Conservation (phyloP, 2,888 invertebrate species). For the Smittia aterrima region DNA sequence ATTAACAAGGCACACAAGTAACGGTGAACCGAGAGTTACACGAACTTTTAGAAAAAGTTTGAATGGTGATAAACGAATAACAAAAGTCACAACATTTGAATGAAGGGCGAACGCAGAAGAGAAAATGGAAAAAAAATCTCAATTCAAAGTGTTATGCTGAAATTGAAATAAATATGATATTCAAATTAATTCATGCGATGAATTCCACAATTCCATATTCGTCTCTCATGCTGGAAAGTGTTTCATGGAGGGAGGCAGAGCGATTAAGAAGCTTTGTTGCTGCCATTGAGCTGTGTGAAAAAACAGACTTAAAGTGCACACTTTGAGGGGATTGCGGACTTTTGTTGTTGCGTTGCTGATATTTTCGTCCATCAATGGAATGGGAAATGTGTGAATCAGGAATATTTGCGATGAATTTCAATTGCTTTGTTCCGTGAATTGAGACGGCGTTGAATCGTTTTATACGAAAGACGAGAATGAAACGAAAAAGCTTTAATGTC, state of each 20-base stretch:
- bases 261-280: not conserved
- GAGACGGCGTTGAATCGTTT: no score
- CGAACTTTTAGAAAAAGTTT: no score
- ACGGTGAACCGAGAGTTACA: no score
- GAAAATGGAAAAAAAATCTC: not conserved
- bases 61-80: not conserved
- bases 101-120: not conserved
- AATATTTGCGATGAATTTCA: not conserved
- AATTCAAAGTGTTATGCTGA: not conserved
- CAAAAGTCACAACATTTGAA: not conserved
- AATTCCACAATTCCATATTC: not conserved
- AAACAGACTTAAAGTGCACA: constrained; percentile 8
- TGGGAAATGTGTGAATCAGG: not conserved
- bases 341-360: not conserved
- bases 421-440: not conserved
- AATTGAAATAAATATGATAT: constrained; percentile 19
- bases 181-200: constrained; percentile 25
- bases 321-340: not conserved
- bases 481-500: no score
- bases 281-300: not conserved
- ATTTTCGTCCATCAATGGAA: not conserved
- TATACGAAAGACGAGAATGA: no score
- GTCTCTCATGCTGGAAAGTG: not conserved
- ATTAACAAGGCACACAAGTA: no score
- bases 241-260: not conserved